Evolutionary conservation across 2,888 invertebrate species (phyloP), one percentile per base, ranked within the genome.

Genomic region (Macrophya annulata): DNA sequence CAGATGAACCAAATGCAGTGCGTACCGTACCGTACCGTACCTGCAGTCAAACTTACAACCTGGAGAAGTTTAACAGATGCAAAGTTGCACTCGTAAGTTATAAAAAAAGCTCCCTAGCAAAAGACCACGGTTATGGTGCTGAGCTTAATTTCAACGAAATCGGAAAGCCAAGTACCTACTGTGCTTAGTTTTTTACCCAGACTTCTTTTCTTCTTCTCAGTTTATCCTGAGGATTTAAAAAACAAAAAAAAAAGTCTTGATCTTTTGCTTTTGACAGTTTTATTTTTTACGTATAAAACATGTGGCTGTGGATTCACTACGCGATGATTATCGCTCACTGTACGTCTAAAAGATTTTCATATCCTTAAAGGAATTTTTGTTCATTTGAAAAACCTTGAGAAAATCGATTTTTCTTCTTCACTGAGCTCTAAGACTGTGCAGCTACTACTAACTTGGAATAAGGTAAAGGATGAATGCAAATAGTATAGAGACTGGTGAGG

Each of bases 381-480:
- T 12, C 45, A 12, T 21, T n/a, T n/a, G 72, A 43, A 74, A 45
- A 74, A 45, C 17, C 43, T 74, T 8, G 37, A 45, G 31, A 68
- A 21, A 40, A 68, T 43, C 55, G 81, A 81, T 81, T 65, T 9
- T 81, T 15, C 21, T 40, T 55, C 12, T 21, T 62, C 48, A 21
- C 40, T 9, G 43, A n/a, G n/a, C 21, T 43, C 45, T 9, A 6
- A 48, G 74, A 40, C 62, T 62, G 15, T 45, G 40, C 17, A 65
- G 62, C 81, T 65, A 51, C 48, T 77, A 15, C 62, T 40, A 81
- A 68, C 37, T 68, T 71, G 83, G 37, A 51, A 83, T 45, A 45
- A 71, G 83, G 48, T 21, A 51, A 71, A 71, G 43, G 48, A 40
- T n/a, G 31, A 68, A 83, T 83, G 83, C 83, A 83, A 83, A 83